A percentile compares a stretch with the other conserved stretches of the same genome.
phyloP scores from a whole-genome alignment of 2,113 vertebrate genomes.

The Syngnathus typhle region DNA sequence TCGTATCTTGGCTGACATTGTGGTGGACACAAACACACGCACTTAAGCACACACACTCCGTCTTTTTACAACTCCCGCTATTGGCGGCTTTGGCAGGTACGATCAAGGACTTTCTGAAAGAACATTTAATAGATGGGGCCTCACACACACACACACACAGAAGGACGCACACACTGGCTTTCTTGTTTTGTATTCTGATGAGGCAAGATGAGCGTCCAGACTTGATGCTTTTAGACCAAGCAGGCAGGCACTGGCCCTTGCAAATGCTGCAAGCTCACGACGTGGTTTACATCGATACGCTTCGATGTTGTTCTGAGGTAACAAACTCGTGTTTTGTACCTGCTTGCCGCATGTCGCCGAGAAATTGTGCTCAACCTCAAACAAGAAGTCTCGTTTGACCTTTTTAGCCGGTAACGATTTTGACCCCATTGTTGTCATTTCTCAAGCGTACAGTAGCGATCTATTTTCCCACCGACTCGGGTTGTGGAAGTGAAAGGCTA shows the following conservation, averaged over 20 bases:
- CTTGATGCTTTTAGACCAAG: slow-evolving; percentile 28
- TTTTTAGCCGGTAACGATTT: background rate
- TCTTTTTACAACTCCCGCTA: slow-evolving; percentile 66
- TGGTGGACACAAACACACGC: slow-evolving; percentile 40
- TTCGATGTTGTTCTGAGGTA: background rate
- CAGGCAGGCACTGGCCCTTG: too few species aligned
- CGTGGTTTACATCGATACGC: background rate
- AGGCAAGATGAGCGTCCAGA: slow-evolving; percentile 39
- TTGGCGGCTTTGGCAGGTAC: slow-evolving; percentile 63
- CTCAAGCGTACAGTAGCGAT: background rate
- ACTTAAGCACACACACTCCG: slow-evolving; percentile 27
- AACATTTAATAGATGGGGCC: slow-evolving; percentile 54
- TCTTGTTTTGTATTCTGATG: slow-evolving; percentile 61
- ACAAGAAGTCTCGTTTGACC: background rate
- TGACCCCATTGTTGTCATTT: background rate
- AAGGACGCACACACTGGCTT: slow-evolving; percentile 14
- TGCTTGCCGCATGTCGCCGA: background rate
- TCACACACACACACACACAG: background rate
- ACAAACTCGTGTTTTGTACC: background rate
- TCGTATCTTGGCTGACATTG: slow-evolving; percentile 74
- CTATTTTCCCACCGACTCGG: background rate
- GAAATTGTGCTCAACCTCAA: background rate
- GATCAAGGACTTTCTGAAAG: slow-evolving; percentile 72
- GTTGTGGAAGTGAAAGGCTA: background rate
- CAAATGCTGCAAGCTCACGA: too few species aligned